phyloP scores from a whole-genome alignment of 2,888 invertebrate species.

The Drosophila pseudotalamancana region DNA sequence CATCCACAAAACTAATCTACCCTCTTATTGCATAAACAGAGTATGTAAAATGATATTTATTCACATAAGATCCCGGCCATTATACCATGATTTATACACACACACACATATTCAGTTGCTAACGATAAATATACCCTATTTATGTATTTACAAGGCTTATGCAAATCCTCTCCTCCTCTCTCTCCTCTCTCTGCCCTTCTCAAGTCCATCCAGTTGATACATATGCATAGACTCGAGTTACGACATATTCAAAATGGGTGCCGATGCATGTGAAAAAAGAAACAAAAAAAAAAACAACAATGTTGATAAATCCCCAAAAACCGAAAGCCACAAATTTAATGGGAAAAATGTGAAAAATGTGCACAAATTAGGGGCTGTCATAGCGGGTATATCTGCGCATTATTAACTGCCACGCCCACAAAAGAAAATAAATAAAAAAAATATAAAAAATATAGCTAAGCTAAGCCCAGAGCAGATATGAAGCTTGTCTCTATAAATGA shows the following conservation, averaged over 20 bases:
- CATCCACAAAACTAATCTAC: no score
- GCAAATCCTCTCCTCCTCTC: slow-evolving; percentile 5
- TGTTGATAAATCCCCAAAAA: slow-evolving; percentile 34
- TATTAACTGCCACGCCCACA: slow-evolving; percentile 44
- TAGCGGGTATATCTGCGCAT: slow-evolving; percentile 60
- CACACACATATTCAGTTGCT: not conserved
- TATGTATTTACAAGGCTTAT: not conserved
- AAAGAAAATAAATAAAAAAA: not conserved
- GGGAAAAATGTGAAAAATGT: slow-evolving; percentile 59
- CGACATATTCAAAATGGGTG: slow-evolving; percentile 19
- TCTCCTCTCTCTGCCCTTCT: not conserved
- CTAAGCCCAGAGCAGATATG: slow-evolving; percentile 42
- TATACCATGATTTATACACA: no score
- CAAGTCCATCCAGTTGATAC: slow-evolving; percentile 17
- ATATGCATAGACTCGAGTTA: slow-evolving; percentile 12
- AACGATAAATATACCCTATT: not conserved
- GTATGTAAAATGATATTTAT: no score
- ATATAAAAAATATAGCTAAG: slow-evolving; percentile 5
- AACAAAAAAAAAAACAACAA: no score
- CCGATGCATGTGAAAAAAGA: slow-evolving; percentile 16
- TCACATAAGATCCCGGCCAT: no score
- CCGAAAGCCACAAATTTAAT: slow-evolving; percentile 46
- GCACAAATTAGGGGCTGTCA: slow-evolving; percentile 65
- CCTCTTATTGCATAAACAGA: no score
- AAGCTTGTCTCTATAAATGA: slow-evolving; percentile 60